Base-by-base conservation (phyloP, 2,888 invertebrate species). In the Trichogramma evanescens region DNA sequence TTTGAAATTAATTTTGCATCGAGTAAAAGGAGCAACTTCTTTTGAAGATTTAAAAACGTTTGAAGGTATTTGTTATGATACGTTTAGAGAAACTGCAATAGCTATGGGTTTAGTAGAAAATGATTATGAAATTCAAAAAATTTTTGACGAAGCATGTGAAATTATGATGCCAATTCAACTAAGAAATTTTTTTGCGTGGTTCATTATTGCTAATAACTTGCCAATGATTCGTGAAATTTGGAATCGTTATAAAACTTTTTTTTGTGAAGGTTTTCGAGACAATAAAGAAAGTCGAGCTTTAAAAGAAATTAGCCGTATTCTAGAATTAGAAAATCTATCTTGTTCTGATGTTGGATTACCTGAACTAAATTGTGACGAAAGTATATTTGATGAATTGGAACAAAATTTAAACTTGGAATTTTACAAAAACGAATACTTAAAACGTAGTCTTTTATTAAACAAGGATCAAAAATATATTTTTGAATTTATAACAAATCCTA, bases 1-100 rank as follows among this genome's bases (percentile, higher is more conserved):
- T 44, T 43, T 54, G 9, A 54, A 54, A 54, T 45, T 54, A 54
- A 44, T 54, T 48, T 50, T 59, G 13, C 9, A 41, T 55, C 54
- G 59, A 43, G 42, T 55, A 26, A 59, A 54, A 55, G 59, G 55
- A 53, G 59, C 59, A 3, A 54, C 55, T 7, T 49, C 43, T 50
- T 59, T 55, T 49, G 38, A 41, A 8, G 54, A 55, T 55, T 59
- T 54, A 50, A 59, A 43, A 59, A 59, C 50, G 3, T 54, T 43
- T 50, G 55, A 59, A 49, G 39, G 40, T 8, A 40, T 43, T 43
- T 26, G 2, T 41, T 59, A 55, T 38, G 26, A 49, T n/a, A 50
- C 50, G 6, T 56, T 50, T 50, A 56, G 41, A 50, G 50, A 56
- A 13, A 41, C 50, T 5, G 49, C 50, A 9, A 54, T 55, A 10